Conservation (phyloP, 2,113 vertebrate species). For the Polypterus senegalus region DNA sequence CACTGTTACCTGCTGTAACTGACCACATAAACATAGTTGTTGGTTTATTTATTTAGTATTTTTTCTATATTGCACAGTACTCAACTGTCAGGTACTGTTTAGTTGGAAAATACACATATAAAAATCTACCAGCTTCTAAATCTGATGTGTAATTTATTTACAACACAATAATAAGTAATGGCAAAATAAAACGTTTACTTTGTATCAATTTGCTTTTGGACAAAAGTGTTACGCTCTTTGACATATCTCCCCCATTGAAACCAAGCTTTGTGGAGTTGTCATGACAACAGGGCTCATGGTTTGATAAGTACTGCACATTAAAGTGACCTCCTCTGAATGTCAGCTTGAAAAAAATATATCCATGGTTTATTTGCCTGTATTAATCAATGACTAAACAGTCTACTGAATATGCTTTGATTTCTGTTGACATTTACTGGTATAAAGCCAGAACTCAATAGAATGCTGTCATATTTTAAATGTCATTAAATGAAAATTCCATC, state of each 20-base stretch:
- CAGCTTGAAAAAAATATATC: not conserved
- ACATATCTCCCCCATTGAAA: conserved; percentile 8
- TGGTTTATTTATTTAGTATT: too few relatives aligned
- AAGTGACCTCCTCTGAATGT: conserved; percentile 1
- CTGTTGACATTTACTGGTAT: not conserved
- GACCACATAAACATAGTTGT: too few relatives aligned
- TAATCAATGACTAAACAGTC: not conserved
- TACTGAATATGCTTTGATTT: not conserved
- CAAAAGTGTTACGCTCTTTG: not conserved
- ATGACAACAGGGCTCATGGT: conserved; percentile 6
- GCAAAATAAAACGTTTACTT: not conserved
- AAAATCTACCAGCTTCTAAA: too few relatives aligned
- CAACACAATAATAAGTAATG: too few relatives aligned
- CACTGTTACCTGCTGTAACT: too few relatives aligned
- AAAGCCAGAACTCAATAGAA: too few relatives aligned
- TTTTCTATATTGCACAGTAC: too few relatives aligned
- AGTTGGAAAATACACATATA: too few relatives aligned
- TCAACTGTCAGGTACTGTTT: too few relatives aligned
- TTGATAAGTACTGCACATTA: conserved; percentile 3
- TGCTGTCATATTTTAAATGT: too few relatives aligned
- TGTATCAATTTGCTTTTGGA: not conserved
- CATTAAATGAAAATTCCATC: too few relatives aligned
- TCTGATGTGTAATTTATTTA: too few relatives aligned
- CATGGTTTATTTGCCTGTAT: not conserved
- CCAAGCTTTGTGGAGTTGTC: conserved; percentile 8